These are phyloP conservation scores for Sminthurinus aureus DNA, from an alignment of 2,888 invertebrate species.

Conservation along the genomic window DNA sequence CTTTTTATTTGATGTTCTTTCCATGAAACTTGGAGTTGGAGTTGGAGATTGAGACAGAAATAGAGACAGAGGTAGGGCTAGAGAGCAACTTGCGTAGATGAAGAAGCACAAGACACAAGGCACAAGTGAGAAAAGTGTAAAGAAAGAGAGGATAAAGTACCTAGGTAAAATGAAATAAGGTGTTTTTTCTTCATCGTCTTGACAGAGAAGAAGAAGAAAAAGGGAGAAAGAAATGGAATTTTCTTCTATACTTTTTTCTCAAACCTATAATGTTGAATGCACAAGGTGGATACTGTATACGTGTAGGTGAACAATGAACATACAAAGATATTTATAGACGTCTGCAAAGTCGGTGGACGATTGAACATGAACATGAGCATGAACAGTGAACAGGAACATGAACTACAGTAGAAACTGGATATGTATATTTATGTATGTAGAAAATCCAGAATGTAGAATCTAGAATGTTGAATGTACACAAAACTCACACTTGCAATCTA, in stretches of 20 bases:
- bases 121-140: not conserved
- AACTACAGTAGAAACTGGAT: not conserved
- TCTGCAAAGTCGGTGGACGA: not conserved
- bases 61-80: not conserved
- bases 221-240: conserved; percentile 9
- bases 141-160: conserved; percentile 6
- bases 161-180: conserved; percentile 13
- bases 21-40: not conserved
- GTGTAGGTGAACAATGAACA: not conserved
- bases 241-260: not conserved
- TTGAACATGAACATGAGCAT: not conserved
- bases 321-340: not conserved
- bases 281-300: too few relatives aligned
- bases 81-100: not conserved
- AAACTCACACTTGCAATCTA: conserved; percentile 32
- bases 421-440: too few relatives aligned
- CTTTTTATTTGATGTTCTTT: not conserved
- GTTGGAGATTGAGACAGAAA: too few relatives aligned
- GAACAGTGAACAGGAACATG: not conserved
- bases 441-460: too few relatives aligned
- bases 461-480: not conserved
- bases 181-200: not conserved
- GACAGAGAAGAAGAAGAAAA: not conserved
- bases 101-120: not conserved
- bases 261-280: not conserved